A percentile compares a stretch with the other conserved stretches of the same genome.
Conservation (phyloP, 1,140 invertebrate species). For the Aethina tumida region DNA sequence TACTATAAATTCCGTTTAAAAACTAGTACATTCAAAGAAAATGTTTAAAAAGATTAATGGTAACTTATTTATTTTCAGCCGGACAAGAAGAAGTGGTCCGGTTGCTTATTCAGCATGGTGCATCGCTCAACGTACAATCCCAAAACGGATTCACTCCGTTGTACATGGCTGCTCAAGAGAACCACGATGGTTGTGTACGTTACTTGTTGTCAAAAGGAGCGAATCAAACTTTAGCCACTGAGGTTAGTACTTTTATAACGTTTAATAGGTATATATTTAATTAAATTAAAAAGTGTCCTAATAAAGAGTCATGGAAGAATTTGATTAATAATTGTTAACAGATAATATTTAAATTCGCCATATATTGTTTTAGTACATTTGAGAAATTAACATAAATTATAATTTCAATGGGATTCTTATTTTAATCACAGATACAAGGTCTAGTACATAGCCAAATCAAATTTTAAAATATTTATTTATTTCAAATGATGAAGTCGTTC, state of each 20-base stretch:
- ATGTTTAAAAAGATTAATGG: not conserved
- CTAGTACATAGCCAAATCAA: not conserved
- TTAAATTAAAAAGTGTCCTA: no score
- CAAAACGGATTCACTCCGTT: slow-evolving; percentile 97
- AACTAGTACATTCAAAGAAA: not conserved
- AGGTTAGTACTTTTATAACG: slow-evolving; percentile 60
- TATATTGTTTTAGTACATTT: no score
- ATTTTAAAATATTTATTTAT: not conserved
- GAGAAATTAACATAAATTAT: no score
- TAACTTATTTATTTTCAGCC: slow-evolving; percentile 44
- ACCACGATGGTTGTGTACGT: slow-evolving; percentile 89
- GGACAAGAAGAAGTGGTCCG: slow-evolving; percentile 92
- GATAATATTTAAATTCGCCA: no score
- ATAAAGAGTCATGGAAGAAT: no score
- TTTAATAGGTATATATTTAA: no score
- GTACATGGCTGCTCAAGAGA: slow-evolving; percentile 99
- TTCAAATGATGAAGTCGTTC: not conserved
- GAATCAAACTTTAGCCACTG: slow-evolving; percentile 92
- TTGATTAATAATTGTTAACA: no score
- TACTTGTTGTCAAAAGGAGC: slow-evolving; percentile 88
- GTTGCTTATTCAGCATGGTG: slow-evolving; percentile 78
- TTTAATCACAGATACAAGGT: no score
- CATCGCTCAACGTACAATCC: slow-evolving; percentile 93
- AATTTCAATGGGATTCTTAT: no score
- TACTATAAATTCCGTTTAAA: not conserved